These are phyloP conservation scores for Sympetrum striolatum DNA, from an alignment of 2,888 invertebrate genomes.

Conservation along the genomic window DNA sequence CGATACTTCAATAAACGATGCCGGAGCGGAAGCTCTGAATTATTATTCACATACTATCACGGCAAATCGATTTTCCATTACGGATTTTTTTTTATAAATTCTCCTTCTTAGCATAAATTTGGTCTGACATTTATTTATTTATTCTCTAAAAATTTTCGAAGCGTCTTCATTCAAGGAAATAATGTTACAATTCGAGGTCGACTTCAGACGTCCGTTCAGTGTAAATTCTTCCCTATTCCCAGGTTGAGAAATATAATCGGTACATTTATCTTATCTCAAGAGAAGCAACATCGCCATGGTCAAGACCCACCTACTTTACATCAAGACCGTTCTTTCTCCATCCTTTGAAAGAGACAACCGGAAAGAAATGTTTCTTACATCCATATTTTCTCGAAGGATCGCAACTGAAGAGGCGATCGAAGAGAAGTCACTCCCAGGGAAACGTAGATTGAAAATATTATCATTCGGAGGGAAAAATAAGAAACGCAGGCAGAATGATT, in stretches of 20 bases:
- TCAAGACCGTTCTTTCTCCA: neutral
- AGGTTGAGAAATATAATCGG: neutral
- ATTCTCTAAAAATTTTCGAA: too few species aligned
- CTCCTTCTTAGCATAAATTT: too few species aligned
- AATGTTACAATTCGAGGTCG: too few species aligned
- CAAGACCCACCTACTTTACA: neutral
- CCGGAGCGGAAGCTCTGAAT: too few species aligned
- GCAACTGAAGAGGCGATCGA: neutral
- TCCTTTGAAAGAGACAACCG: neutral
- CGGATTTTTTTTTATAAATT: too few species aligned
- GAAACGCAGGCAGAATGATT: neutral
- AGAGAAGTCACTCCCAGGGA: neutral
- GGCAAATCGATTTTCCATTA: too few species aligned
- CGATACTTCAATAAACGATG: too few species aligned
- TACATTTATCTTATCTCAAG: neutral
- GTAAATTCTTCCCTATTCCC: neutral
- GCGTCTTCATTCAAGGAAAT: too few species aligned
- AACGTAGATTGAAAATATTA: neutral
- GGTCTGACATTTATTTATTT: too few species aligned
- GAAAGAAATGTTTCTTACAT: neutral
- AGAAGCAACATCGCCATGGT: neutral
- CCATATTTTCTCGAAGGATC: neutral
- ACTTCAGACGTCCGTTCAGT: too few species aligned
- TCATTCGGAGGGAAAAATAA: neutral
- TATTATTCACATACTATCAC: too few species aligned